phyloP scores from a whole-genome alignment of 92 coral and sea anemone genomes.

The Parazoanthus atlanticus region DNA sequence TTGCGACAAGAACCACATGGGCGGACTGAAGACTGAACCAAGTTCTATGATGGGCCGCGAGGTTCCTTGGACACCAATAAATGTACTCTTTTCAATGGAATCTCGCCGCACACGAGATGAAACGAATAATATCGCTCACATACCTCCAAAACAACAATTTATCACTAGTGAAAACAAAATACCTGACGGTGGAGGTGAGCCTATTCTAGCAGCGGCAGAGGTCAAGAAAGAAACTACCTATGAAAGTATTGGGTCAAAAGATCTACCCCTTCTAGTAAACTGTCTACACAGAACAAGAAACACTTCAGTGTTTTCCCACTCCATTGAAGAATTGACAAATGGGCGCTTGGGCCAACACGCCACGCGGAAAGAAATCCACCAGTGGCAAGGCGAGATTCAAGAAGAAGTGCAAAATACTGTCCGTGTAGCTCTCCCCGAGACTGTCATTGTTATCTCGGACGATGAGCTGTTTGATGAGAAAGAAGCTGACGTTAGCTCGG shows the following conservation, averaged over 20 bases:
- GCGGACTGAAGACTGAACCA: background rate
- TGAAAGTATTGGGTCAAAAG: background rate
- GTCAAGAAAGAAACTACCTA: background rate
- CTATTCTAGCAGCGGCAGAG: background rate
- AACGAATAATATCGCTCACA: background rate
- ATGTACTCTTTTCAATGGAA: conserved; percentile 20
- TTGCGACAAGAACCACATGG: background rate
- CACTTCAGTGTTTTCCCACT: background rate
- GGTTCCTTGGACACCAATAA: background rate
- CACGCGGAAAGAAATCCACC: too few species aligned
- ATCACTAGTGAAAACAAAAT: background rate
- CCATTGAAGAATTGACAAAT: background rate
- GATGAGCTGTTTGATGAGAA: background rate
- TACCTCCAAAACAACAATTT: background rate
- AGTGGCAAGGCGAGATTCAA: background rate
- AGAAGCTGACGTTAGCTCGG: background rate
- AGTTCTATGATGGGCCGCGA: background rate
- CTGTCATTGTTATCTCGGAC: background rate
- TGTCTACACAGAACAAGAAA: background rate
- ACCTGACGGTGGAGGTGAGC: background rate
- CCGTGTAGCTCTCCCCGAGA: background rate
- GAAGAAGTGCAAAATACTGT: background rate
- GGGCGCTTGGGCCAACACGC: background rate
- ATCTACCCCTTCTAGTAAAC: background rate
- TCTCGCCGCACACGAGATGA: background rate